These are phyloP conservation scores for Drosophila malerkotliana DNA, from an alignment of 1,140 invertebrate species.

Conservation along the genomic window DNA sequence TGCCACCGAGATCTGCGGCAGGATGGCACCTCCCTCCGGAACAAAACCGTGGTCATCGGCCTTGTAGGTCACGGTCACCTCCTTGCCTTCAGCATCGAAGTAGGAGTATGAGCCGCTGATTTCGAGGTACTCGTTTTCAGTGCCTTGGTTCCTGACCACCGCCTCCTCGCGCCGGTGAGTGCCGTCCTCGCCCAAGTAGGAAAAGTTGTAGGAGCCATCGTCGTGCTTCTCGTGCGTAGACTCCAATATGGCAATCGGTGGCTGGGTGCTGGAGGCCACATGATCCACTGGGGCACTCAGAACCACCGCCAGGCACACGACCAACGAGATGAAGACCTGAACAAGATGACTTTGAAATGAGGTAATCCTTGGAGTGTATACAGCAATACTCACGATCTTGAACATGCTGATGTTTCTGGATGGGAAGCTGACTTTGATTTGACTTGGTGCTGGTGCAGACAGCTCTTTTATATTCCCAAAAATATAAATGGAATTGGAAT, in stretches of 20 bases:
- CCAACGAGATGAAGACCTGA: constrained; percentile 49
- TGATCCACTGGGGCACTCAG: constrained; percentile 45
- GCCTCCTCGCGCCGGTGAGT: constrained; percentile 68
- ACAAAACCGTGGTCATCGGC: constrained; percentile 78
- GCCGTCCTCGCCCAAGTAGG: constrained; percentile 72
- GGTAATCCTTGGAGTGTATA: constrained; percentile 27
- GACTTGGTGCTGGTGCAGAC: constrained; percentile 33
- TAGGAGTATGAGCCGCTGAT: constrained; percentile 75
- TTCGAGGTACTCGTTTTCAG: constrained; percentile 64
- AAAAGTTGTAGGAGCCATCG: constrained; percentile 78
- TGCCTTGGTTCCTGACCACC: constrained; percentile 62
- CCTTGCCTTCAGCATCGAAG: constrained; percentile 70
- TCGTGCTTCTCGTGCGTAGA: constrained; percentile 58
- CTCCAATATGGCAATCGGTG: constrained; percentile 68
- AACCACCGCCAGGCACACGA: constrained; percentile 36
- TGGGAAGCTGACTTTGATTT: constrained; percentile 44
- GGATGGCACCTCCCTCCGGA: constrained; percentile 69
- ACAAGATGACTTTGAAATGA: background rate
- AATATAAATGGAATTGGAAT: constrained; percentile 22
- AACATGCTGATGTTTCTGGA: constrained; percentile 51
- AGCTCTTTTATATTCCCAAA: constrained; percentile 63
- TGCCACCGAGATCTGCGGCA: constrained; percentile 61
- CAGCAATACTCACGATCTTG: constrained; percentile 59
- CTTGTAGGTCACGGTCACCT: constrained; percentile 73
- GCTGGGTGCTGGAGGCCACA: constrained; percentile 16